Base-by-base conservation (phyloP, 2,113 vertebrate species). In the Oreochromis aureus region DNA sequence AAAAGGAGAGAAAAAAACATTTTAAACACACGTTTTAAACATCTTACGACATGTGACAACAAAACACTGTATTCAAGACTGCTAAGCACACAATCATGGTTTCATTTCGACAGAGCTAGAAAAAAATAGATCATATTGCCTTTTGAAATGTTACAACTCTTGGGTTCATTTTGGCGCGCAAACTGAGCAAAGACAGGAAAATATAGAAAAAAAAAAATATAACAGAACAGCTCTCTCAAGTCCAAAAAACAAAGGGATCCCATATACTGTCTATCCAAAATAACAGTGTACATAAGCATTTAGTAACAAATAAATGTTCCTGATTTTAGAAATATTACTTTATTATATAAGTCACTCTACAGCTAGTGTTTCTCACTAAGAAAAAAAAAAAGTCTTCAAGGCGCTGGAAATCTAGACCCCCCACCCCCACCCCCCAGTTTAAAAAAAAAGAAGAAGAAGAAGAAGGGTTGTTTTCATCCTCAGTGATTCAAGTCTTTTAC, bases 341-440 rank as follows among this genome's bases (percentile, higher is more conserved):
- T 95, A 96, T 97, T 96, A 97, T 97, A 97, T 93, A 97, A 97
- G 97, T 98, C 97, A 98, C 97, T 97, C 97, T 99, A 98, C 97
- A 97, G 96, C 98, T 99, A 99, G 98, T 99, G 98, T 99, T 98
- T 98, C 96, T 96, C 98, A 98, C 98, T 97, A 98, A 97, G 97
- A 95, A 97, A 97, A 97, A 91, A 63, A 58, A 54, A 71, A 44
- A 97, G 96, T 98, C 97, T 98, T 98, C 98, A 97, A 98, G 98
- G 98, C 91, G 96, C 96, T 97, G 97, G 96, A 97, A 98, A 98
- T 98, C 98, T 98, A 98, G 95, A 97, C 98, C 97, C 97, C 88
- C 58, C 58, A 4, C n/a, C 22, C 55, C 55, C 97, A 81, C 36
- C 13, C 82, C 97, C 97, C 97, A 96, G 97, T 97, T 87, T 97